Percentiles rank a stretch among this genome's conserved stretches.
These are phyloP conservation scores for Numenius arquata DNA, from an alignment of 2,113 vertebrate species.

Conservation along the genomic window DNA sequence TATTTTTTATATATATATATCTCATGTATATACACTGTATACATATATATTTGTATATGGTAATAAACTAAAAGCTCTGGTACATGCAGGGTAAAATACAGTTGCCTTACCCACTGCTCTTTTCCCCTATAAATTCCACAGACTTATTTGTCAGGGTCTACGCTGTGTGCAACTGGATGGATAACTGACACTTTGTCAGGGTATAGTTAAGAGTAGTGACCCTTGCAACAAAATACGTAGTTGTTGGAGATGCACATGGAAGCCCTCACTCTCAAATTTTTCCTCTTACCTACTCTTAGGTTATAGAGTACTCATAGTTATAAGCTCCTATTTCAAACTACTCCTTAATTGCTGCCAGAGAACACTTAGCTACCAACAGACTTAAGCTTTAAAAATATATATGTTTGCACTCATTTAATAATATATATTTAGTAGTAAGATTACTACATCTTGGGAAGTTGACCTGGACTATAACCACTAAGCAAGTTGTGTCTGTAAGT, in stretches of 20 bases:
- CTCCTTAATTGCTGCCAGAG: not conserved
- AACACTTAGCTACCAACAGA: not conserved
- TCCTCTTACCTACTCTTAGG: not conserved
- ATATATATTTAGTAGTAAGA: not conserved
- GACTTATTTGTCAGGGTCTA: not conserved
- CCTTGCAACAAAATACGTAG: not conserved
- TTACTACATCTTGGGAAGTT: not conserved
- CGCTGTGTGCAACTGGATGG: not conserved
- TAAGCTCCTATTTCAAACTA: not conserved
- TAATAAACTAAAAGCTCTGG: not conserved
- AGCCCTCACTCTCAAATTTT: not conserved
- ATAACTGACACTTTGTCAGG: not conserved
- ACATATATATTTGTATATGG: not conserved
- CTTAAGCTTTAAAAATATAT: not conserved
- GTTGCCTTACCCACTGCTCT: not conserved
- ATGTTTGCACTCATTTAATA: not conserved
- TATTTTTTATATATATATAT: not conserved
- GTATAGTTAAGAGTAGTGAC: not conserved
- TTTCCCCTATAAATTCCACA: not conserved
- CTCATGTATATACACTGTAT: not conserved
- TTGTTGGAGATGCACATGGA: not conserved
- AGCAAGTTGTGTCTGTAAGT: not conserved
- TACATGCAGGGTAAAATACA: not conserved
- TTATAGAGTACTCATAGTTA: not conserved
- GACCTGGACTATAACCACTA: not conserved